phyloP scores from a whole-genome alignment of 2,888 invertebrate species.

The Mamestra brassicae region DNA sequence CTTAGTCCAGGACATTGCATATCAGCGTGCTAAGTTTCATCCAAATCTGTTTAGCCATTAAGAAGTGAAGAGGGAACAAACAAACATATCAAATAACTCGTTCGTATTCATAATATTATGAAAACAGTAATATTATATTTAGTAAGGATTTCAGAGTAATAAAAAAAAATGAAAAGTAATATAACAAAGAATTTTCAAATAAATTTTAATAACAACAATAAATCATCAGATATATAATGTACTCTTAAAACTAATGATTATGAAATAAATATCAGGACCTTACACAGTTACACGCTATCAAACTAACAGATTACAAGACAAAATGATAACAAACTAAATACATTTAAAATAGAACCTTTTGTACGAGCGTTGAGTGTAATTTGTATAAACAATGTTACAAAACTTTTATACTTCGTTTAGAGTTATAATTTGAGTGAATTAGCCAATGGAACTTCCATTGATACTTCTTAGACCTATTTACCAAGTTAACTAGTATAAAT shows the following conservation, averaged over 20 bases:
- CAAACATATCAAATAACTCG: too few species aligned
- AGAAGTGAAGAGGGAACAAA: too few species aligned
- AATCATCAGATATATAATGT: slow-evolving; percentile 60
- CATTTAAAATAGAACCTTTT: background rate
- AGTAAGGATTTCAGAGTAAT: too few species aligned
- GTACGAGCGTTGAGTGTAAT: slow-evolving; percentile 10
- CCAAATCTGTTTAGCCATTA: too few species aligned
- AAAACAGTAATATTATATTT: too few species aligned
- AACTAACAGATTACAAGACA: slow-evolving; percentile 55
- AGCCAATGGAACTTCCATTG: too few species aligned
- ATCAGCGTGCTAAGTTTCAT: too few species aligned
- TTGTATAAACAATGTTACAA: slow-evolving; percentile 44
- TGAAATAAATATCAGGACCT: slow-evolving; percentile 65
- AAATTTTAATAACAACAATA: slow-evolving; percentile 64
- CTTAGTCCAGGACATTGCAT: too few species aligned
- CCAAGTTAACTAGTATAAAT: slow-evolving; percentile 1
- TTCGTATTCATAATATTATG: too few species aligned
- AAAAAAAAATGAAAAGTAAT: too few species aligned
- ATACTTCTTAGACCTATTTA: background rate
- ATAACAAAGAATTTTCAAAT: slow-evolving; percentile 37
- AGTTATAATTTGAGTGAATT: slow-evolving; percentile 2
- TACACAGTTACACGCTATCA: slow-evolving; percentile 48
- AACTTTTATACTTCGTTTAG: slow-evolving; percentile 28
- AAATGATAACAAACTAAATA: slow-evolving; percentile 18
- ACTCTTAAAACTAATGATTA: slow-evolving; percentile 63